Conservation (phyloP, 2,797 vertebrate species). For the Falco cherrug region DNA sequence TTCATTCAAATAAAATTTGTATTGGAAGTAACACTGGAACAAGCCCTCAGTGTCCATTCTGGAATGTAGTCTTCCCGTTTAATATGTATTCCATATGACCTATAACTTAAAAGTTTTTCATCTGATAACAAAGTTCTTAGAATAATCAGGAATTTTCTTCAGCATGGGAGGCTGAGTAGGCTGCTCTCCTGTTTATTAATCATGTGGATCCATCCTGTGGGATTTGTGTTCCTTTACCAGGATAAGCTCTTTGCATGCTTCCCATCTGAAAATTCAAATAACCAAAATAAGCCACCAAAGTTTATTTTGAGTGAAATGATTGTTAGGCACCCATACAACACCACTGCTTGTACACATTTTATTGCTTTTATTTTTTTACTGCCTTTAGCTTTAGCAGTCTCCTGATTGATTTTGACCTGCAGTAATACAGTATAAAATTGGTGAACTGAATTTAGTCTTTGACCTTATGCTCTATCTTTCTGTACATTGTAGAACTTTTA, state of each 20-base stretch:
- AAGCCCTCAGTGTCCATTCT: background rate
- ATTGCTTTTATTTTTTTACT: background rate
- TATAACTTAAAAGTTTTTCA: background rate
- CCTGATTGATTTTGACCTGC: background rate
- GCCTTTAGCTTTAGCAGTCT: background rate
- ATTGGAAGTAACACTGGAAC: background rate
- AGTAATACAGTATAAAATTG: background rate
- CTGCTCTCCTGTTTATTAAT: background rate
- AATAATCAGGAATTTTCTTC: background rate
- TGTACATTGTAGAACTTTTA: background rate
- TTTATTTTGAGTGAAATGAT: background rate
- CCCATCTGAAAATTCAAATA: background rate
- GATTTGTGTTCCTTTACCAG: background rate
- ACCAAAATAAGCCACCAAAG: background rate
- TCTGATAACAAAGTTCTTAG: background rate
- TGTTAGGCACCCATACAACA: background rate
- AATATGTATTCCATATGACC: background rate
- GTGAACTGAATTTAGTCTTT: slow-evolving; percentile 4
- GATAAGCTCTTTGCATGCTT: background rate
- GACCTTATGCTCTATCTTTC: background rate
- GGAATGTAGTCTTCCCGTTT: background rate
- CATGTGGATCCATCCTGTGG: background rate
- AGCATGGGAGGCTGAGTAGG: background rate
- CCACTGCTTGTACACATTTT: background rate
- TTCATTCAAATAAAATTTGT: background rate